These are phyloP conservation scores for Sitobion miscanthi DNA, from an alignment of 1,140 invertebrate species.

Conservation along the genomic window DNA sequence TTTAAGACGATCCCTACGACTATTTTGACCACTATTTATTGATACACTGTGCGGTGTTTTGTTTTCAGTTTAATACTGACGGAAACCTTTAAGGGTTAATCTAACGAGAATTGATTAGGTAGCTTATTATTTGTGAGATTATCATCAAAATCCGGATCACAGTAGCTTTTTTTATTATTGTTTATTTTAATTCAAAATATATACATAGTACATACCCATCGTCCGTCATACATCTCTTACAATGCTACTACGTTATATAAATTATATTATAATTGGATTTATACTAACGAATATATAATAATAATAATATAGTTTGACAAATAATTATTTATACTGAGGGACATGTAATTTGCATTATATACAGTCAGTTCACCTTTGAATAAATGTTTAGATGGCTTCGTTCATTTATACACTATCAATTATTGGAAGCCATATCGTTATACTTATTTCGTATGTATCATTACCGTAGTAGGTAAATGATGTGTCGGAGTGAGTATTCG, in stretches of 20 bases:
- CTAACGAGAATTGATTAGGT: neutral
- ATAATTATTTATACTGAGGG: neutral
- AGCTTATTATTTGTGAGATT: constrained; percentile 22
- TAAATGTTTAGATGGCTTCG: constrained; percentile 46
- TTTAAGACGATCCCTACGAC: neutral
- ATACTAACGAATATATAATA: neutral
- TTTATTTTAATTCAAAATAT: constrained; percentile 9
- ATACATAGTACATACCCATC: neutral
- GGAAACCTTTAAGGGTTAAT: neutral
- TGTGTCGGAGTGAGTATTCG: neutral
- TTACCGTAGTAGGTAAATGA: neutral
- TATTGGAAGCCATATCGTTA: constrained; percentile 10
- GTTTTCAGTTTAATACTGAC: neutral
- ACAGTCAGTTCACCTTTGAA: neutral
- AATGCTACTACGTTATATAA: too few species aligned
- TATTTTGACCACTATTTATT: neutral
- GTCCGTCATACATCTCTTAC: neutral
- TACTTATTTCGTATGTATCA: neutral
- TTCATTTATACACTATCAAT: neutral
- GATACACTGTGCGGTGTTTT: neutral
- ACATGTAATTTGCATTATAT: neutral
- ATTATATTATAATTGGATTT: constrained; percentile 31
- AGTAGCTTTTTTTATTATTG: neutral
- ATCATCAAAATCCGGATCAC: neutral
- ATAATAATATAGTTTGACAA: neutral